Evolutionary conservation across 2,113 vertebrate genomes (phyloP), one percentile per base, ranked within the genome.

Genomic region (Chascanopsetta lugubris): DNA sequence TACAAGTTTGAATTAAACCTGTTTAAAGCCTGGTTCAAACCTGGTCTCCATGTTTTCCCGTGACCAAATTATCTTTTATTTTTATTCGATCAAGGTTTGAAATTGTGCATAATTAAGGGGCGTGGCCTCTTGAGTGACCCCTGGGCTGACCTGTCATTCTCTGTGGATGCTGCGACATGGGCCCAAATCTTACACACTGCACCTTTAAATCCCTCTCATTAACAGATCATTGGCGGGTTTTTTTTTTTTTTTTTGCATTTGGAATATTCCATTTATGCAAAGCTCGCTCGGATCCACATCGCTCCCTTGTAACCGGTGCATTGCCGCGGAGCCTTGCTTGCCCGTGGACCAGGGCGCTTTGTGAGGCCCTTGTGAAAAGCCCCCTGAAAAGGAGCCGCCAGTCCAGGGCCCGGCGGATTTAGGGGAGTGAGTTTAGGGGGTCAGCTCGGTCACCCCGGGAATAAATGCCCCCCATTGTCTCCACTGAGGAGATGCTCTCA

Each of bases 401-500:
- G 92, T 93, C 92, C 92, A 87, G 92, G n/a, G 92, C 79, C 84
- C 91, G 89, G 92, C 92, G 92, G 94, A 95, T 94, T 92, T 94
- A 95, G 95, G 94, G 94, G 94, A 94, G 93, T 92, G 94, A 95
- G 95, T 95, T 95, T 87, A 93, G 91, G 94, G 93, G 96, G 96
- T 97, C 95, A 95, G 90, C 77, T 80, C 88, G 94, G 96, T 98
- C 96, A 96, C 92, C 86, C 85, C 83, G 74, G 75, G 93, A 88
- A 95, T 99, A 94, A 98, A 97, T 96, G 94, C 84, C 91, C 74
- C 61, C 89, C 88, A 95, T 99, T 99, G 97, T 99, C 85, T 90
- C 91, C 82, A 94, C 92, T 93, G 93, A 96, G 95, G 95, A 93
- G 95, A 95, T 90, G 95, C 92, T 94, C 96, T 88, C 97, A 94